These are phyloP conservation scores for Cynodonichthys magdalenae DNA, from an alignment of 2,797 vertebrate genomes.

Conservation along the genomic window DNA sequence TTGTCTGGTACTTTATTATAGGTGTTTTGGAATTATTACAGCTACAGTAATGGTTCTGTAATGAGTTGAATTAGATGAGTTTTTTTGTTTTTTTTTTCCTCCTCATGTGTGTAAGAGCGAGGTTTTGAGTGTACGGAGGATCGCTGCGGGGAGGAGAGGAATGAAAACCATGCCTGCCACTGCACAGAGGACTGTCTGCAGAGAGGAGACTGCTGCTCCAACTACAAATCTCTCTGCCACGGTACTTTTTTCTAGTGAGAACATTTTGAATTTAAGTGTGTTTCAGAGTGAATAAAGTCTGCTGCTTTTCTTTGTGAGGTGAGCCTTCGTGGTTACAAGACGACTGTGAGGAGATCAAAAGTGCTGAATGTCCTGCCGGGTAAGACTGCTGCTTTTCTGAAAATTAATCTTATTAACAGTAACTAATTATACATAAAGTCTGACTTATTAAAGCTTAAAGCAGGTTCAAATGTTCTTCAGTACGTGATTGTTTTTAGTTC, in stretches of 20 bases:
- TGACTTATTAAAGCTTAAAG: too few relatives aligned
- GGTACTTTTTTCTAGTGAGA: slow-evolving; percentile 67
- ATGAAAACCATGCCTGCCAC: slow-evolving; percentile 90
- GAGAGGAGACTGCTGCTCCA: slow-evolving; percentile 93
- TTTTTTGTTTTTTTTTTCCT: too few relatives aligned
- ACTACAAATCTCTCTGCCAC: slow-evolving; percentile 92
- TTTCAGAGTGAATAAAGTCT: neutral
- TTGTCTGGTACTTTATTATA: too few relatives aligned
- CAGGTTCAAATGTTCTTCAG: too few relatives aligned
- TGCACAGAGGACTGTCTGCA: slow-evolving; percentile 94
- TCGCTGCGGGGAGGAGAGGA: slow-evolving; percentile 89
- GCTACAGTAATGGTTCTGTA: too few relatives aligned
- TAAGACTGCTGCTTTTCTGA: slow-evolving; percentile 68
- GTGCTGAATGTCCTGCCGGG: slow-evolving; percentile 92
- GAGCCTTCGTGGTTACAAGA: slow-evolving; percentile 90
- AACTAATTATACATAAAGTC: too few relatives aligned
- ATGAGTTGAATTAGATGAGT: too few relatives aligned
- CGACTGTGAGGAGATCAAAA: slow-evolving; percentile 91
- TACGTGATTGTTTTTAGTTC: too few relatives aligned
- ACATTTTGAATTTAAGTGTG: fast-evolving
- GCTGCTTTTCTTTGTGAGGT: slow-evolving; percentile 71
- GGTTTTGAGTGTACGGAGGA: slow-evolving; percentile 92
- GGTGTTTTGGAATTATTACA: too few relatives aligned
- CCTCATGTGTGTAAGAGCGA: slow-evolving; percentile 76
- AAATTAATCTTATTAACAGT: too few relatives aligned